phyloP scores from a whole-genome alignment of 2,113 vertebrate species.

The Okapia johnstoni region DNA sequence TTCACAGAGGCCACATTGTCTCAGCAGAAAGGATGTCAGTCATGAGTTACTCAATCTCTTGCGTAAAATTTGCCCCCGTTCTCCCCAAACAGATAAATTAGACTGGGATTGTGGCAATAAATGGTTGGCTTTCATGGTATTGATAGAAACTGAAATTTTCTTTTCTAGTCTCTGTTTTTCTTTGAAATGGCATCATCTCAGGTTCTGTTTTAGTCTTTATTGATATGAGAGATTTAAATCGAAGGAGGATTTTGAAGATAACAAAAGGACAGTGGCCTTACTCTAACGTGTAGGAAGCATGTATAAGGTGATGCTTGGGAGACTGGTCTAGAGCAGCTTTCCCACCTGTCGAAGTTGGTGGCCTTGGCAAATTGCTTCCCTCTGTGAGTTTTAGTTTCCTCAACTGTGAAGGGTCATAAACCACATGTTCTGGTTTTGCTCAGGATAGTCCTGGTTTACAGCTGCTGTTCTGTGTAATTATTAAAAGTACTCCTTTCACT shows the following conservation, averaged over 20 bases:
- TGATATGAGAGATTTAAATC: neutral
- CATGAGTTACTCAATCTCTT: slow-evolving; percentile 32
- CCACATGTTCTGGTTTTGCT: neutral
- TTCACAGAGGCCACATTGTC: slow-evolving; percentile 57
- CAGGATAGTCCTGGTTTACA: neutral
- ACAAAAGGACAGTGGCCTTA: neutral
- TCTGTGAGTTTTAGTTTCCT: neutral
- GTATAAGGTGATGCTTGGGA: neutral
- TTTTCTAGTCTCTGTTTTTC: slow-evolving; percentile 33
- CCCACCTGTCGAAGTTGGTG: neutral
- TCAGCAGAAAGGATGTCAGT: neutral
- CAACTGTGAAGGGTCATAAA: neutral
- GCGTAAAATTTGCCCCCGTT: neutral
- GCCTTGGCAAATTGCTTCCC: neutral
- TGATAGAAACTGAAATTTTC: neutral
- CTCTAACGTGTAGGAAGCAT: neutral
- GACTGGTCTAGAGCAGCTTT: neutral
- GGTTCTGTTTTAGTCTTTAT: neutral
- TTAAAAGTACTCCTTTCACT: neutral
- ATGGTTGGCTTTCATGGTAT: neutral
- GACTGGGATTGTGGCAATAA: slow-evolving; percentile 14
- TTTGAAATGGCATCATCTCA: neutral
- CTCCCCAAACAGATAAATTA: neutral
- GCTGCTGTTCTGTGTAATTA: slow-evolving; percentile 35
- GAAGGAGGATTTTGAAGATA: neutral